Evolutionary conservation across 2,113 vertebrate species (phyloP).

Genomic region (Cololabis saira): DNA sequence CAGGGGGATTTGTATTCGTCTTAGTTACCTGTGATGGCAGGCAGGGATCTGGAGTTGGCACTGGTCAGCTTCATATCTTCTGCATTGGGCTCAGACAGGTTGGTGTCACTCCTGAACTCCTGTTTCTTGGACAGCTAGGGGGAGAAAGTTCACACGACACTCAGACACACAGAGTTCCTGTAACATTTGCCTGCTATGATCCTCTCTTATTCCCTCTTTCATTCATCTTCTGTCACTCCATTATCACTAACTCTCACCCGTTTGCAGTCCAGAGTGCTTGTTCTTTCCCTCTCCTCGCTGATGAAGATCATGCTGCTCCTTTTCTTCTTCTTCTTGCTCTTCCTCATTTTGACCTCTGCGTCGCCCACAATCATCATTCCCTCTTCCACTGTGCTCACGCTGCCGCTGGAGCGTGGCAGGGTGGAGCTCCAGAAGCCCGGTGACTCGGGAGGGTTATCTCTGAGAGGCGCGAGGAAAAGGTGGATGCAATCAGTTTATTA

Average conservation of each 20-base stretch:
- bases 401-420: conserved; percentile 82
- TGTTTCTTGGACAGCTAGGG: conserved; percentile 93
- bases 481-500: not conserved
- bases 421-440: conserved; percentile 47
- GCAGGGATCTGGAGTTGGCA: conserved; percentile 91
- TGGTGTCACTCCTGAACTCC: conserved; percentile 97
- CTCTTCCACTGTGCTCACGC: conserved; percentile 77
- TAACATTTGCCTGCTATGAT: not conserved
- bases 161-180: not conserved
- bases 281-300: conserved; percentile 85
- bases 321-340: conserved; percentile 91
- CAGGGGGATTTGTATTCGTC: not conserved
- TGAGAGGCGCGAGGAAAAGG: conserved; percentile 63
- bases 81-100: conserved; percentile 89
- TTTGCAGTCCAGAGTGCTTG: conserved; percentile 71
- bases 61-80: conserved; percentile 64
- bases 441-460: conserved; percentile 64
- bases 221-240: not conserved
- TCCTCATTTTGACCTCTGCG: conserved; percentile 91
- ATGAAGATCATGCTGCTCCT: conserved; percentile 95
- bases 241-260: conserved; percentile 66
- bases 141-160: conserved; percentile 53
- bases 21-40: conserved; percentile 90
- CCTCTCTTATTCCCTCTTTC: not conserved
- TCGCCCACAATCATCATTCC: conserved; percentile 73